Evolutionary conservation across 2,888 invertebrate species (phyloP), one percentile per base, ranked within the genome.

Genomic region (Malthinus seriepunctatus): DNA sequence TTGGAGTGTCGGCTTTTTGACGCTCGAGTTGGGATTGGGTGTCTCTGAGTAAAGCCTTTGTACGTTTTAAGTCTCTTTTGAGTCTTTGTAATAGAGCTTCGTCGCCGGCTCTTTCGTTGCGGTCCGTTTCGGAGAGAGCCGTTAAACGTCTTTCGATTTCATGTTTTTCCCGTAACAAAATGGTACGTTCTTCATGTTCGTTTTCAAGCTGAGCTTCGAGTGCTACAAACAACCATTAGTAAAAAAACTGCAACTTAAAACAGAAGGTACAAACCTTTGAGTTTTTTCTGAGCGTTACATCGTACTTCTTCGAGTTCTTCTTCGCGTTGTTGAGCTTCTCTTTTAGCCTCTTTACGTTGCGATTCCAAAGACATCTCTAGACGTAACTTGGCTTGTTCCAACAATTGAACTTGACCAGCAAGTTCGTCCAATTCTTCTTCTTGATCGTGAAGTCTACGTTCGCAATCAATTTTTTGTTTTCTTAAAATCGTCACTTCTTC

Each of bases 381-480:
- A 1, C 96, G 86, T 23, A 97, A 83, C 77, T 96, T 97, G 1
- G 94, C 91, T 78, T 95, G 95, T 76, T 97, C 95, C 72, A 97
- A 80, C 69, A 96, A 82, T 79, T 91, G 86, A 1, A 76, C 78
- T 62, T 79, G 79, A 3, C 95, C 96, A 2, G 96, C 95, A 74
- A 96, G 85, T 75, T 98, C 97, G 73, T 97, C 97, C 49, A 97
- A 81, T 77, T 97, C 97, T 76, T 97, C 97, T 75, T 97, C 97
- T 79, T 92, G 92, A 73, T 93, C 92, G 62, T 93, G 87, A 32
- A 88, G 81, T 63, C 93, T 88, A 38, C 91, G 83, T 77, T 97
- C 96, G 61, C 95, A 84, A 67, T 97, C 96, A 65, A 93, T 88
- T 75, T 93, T 93, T 12, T 87, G 86, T 69, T 93, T 88, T 63